Evolutionary conservation across 1,140 invertebrate species (phyloP).

Genomic region (Daktulosphaira vitifoliae): DNA sequence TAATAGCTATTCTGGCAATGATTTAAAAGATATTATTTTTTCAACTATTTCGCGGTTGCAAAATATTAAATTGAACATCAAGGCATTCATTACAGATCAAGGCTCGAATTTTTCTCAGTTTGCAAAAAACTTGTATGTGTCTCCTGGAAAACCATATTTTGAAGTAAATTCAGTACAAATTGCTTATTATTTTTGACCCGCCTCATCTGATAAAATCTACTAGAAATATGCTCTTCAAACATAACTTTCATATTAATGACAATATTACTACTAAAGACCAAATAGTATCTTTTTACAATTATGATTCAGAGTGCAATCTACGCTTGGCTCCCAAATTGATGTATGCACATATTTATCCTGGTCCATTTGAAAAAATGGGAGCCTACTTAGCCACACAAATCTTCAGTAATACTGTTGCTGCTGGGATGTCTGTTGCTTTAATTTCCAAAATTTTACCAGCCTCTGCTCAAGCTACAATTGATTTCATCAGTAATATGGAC

Average conservation of each 20-base stretch:
- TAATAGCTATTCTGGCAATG: background rate
- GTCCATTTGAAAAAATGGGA: constrained; percentile 4
- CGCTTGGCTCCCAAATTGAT: background rate
- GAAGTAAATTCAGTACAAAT: background rate
- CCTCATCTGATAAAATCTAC: constrained; percentile 3
- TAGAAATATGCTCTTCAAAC: background rate
- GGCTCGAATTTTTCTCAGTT: too few relatives aligned
- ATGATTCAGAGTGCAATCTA: constrained; percentile 1
- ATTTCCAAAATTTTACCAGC: background rate
- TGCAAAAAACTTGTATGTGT: too few relatives aligned
- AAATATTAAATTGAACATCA: background rate
- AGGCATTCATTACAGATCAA: too few relatives aligned
- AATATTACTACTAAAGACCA: background rate
- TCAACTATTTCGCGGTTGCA: background rate
- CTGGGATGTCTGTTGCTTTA: background rate
- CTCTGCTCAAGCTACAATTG: background rate
- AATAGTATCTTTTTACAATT: background rate
- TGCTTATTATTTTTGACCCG: background rate
- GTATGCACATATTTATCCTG: constrained; percentile 2
- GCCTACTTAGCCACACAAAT: background rate
- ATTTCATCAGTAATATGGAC: background rate
- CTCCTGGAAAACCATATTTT: background rate
- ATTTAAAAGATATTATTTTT: background rate
- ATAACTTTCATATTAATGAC: background rate
- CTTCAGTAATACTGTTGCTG: background rate